phyloP scores from a whole-genome alignment of 2,888 invertebrate genomes.

The Venusia cambrica region DNA sequence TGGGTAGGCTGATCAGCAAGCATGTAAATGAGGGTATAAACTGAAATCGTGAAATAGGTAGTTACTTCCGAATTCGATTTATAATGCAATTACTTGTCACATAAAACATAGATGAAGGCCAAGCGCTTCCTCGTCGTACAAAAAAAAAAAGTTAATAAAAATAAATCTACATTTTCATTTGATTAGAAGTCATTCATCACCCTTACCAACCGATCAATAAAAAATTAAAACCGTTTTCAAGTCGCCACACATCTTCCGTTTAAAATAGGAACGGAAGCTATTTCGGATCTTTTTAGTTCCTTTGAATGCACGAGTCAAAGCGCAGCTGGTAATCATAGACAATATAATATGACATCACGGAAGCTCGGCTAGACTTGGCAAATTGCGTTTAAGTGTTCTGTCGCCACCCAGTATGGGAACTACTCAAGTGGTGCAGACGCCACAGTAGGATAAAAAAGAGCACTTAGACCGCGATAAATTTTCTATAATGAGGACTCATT shows the following conservation, averaged over 20 bases:
- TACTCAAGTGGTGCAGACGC: constrained; percentile 53
- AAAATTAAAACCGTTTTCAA: constrained; percentile 23
- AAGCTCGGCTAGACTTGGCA: constrained; percentile 73
- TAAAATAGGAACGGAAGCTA: constrained; percentile 31
- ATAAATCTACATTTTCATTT: constrained; percentile 3
- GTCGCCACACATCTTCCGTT: constrained; percentile 29
- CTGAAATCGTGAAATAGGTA: too few relatives aligned
- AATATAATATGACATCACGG: constrained; percentile 43
- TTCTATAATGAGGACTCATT: constrained; percentile 46
- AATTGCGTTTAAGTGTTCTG: constrained; percentile 73
- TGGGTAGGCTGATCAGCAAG: too few relatives aligned
- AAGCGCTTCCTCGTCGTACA: too few relatives aligned
- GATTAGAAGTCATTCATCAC: constrained; percentile 5
- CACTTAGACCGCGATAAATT: constrained; percentile 64
- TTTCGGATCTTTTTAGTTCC: constrained; percentile 25
- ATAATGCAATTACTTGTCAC: too few relatives aligned
- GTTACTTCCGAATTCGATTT: too few relatives aligned
- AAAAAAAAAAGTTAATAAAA: too few relatives aligned
- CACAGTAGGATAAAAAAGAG: constrained; percentile 48
- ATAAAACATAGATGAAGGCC: too few relatives aligned
- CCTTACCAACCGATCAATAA: constrained; percentile 11
- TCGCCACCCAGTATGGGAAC: constrained; percentile 68
- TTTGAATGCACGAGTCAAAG: constrained; percentile 26
- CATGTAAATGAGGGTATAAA: too few relatives aligned
- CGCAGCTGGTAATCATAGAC: constrained; percentile 33